phyloP scores from a whole-genome alignment of 1,140 invertebrate species.

The Ganaspis sp. region DNA sequence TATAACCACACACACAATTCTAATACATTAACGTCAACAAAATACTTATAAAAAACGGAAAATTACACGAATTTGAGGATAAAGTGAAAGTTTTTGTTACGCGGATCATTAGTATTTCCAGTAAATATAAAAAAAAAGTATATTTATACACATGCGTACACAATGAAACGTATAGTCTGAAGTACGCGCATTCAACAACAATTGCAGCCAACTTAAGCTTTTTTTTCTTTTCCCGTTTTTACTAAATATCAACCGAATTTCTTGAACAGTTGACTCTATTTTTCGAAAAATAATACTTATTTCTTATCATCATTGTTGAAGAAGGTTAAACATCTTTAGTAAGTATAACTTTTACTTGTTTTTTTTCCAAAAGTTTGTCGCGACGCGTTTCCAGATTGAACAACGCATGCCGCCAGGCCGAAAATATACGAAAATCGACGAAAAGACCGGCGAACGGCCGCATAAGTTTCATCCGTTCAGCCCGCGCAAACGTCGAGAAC shows the following conservation, averaged over 20 bases:
- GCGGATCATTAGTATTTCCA: not conserved
- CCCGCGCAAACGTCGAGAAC: conserved; percentile 59
- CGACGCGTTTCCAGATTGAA: conserved; percentile 25
- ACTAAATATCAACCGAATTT: not conserved
- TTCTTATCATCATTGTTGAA: not conserved
- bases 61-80: not conserved
- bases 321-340: not conserved
- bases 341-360: not conserved
- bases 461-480: conserved; percentile 54
- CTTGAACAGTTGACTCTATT: not conserved
- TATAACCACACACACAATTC: not conserved
- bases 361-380: not conserved
- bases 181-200: not conserved
- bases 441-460: conserved; percentile 44
- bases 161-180: not conserved
- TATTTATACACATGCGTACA: no score
- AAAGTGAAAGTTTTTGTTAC: not conserved
- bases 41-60: not conserved
- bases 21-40: not conserved
- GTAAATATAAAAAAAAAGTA: not conserved
- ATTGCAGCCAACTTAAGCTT: conserved; percentile 10
- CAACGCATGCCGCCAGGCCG: conserved; percentile 23
- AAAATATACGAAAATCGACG: not conserved
- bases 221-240: not conserved
- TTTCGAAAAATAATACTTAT: not conserved